A percentile compares a stretch with the other conserved stretches of the same genome.
These are phyloP conservation scores for Lithophane semibrunnea DNA, from an alignment of 2,888 invertebrate genomes.

Conservation along the genomic window DNA sequence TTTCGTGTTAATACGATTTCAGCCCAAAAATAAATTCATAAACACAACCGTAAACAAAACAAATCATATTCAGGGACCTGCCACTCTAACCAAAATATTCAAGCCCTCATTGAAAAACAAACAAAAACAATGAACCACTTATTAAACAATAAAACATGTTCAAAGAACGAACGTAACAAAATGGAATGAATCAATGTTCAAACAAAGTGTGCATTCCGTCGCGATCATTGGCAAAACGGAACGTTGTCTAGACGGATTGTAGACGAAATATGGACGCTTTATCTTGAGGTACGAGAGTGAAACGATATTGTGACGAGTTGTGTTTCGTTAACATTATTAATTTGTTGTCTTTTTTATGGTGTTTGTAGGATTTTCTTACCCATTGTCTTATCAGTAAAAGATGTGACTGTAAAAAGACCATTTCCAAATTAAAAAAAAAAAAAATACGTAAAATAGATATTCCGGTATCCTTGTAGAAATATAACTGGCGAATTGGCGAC, in stretches of 20 bases:
- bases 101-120: constrained; percentile 25
- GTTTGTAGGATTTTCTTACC: background rate
- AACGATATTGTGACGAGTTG: constrained; percentile 26
- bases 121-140: constrained; percentile 47
- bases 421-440: background rate
- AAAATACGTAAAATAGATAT: background rate
- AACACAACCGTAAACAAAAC: background rate
- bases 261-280: constrained; percentile 63
- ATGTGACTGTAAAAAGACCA: background rate
- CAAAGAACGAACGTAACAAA: constrained; percentile 52
- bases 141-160: constrained; percentile 50
- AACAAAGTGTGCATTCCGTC: constrained; percentile 63
- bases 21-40: constrained; percentile 7
- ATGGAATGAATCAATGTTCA: constrained; percentile 61
- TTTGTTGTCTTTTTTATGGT: background rate
- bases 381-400: background rate
- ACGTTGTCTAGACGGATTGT: constrained; percentile 73
- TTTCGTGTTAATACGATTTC: background rate
- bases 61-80: background rate
- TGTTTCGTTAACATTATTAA: background rate
- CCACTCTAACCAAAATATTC: constrained; percentile 18
- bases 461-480: background rate
- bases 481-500: background rate
- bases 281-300: constrained; percentile 50
- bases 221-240: constrained; percentile 70